Base-by-base conservation (phyloP, 2,888 invertebrate genomes). In the Diaprepes abbreviatus region DNA sequence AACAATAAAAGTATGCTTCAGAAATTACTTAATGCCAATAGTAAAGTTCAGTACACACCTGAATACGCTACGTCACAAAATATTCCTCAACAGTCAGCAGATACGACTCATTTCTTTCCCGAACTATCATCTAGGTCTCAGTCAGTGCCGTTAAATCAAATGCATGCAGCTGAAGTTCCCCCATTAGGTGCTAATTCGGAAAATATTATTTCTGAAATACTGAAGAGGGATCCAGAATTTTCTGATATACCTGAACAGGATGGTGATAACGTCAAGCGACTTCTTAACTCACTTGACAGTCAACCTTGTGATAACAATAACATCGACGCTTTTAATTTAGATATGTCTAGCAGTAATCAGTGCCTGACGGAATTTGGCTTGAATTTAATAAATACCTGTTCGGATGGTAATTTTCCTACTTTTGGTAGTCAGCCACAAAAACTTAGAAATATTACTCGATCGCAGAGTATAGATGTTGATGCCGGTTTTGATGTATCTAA, bases 221-320 rank as follows among this genome's bases (percentile, higher is more conserved):
- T 69, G 12, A 69, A 57, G 16, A 24, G 48, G 10, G 65, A 70
- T 21, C 40, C 52, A 52, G 43, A 64, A 45, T 65, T 65, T 45
- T 52, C 40, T 21, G 48, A 58, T 17, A 87, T 90, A 48, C 86
- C 87, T 3, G 88, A 88, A 19, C 43, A 55, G 31, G 68, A 63
- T 19, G 85, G 88, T 2, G 90, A 90, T 77, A 90, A 90, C 35
- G 85, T 91, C 21, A 89, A 88, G 72, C 89, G 89, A 80, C 90
- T 91, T 73, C 87, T 91, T 65, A 88, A 90, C 74, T 89, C 90
- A 10, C 85, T 90, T 66, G 88, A 88, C 74, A 77, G 75, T 43
- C 77, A 87, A 85, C 21, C 38, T 60, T 76, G 79, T 85, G 79
- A 79, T 66, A 77, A 74, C 35, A 76, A 75, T 69, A 77, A 76